These are phyloP conservation scores for Aurelia sp. DNA, from an alignment of 30 jellyfish, hydroid and myxozoan genomes.

Conservation along the genomic window DNA sequence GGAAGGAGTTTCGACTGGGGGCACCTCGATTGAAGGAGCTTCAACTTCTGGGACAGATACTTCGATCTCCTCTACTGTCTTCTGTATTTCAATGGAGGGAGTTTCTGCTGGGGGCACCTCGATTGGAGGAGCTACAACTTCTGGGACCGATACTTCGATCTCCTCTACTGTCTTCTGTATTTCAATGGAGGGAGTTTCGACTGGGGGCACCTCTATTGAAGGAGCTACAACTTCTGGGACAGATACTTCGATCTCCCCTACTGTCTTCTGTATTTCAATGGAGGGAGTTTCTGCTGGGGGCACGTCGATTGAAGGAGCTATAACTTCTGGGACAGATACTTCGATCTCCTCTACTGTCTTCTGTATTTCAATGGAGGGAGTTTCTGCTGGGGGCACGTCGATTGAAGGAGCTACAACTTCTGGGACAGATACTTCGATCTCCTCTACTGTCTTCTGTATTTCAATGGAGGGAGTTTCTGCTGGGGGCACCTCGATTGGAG, in stretches of 20 bases:
- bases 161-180: too few relatives aligned
- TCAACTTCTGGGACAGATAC: background rate
- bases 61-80: background rate
- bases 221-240: too few relatives aligned
- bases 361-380: too few relatives aligned
- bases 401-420: background rate
- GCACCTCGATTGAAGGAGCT: conserved; percentile 10
- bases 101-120: background rate
- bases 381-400: background rate
- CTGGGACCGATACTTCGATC: background rate
- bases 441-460: background rate
- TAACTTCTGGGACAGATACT: background rate
- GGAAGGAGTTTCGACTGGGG: conserved; percentile 9
- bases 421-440: background rate
- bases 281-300: too few relatives aligned
- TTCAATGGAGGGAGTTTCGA: background rate
- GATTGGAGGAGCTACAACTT: background rate
- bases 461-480: background rate
- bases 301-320: background rate
- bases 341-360: background rate
- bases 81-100: background rate
- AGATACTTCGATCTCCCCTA: too few relatives aligned
- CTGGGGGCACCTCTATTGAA: too few relatives aligned
- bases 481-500: background rate
- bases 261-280: too few relatives aligned